Conservation (phyloP, 2,888 invertebrate species). For the Tetragonula carbonaria region DNA sequence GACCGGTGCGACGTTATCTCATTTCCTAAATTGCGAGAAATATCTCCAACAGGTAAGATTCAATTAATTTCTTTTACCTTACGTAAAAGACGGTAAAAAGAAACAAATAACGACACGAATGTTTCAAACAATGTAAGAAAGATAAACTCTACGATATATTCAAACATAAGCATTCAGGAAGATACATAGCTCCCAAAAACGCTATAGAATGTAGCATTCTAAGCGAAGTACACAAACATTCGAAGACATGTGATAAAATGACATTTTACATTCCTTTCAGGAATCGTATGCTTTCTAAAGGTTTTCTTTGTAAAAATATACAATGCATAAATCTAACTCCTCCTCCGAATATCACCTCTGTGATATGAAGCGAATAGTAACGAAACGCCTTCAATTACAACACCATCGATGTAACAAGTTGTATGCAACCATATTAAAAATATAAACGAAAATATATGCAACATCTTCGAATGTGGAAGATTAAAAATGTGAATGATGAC, state of each 20-base stretch:
- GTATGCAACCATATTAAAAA: constrained; percentile 24
- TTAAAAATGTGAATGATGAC: constrained; percentile 20
- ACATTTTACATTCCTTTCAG: not conserved
- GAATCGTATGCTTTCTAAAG: not conserved
- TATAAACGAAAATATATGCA: constrained; percentile 15
- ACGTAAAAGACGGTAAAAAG: constrained; percentile 11
- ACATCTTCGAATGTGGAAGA: constrained; percentile 21
- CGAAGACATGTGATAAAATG: constrained; percentile 8
- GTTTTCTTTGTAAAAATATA: constrained; percentile 1
- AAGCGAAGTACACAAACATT: not conserved
- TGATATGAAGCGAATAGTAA: not conserved
- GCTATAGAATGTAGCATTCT: not conserved
- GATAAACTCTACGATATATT: not conserved
- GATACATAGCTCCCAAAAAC: not conserved
- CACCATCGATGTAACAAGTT: constrained; percentile 17
- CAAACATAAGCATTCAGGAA: constrained; percentile 5
- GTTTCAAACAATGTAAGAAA: constrained; percentile 22
- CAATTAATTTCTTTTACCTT: not conserved
- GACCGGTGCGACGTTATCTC: not conserved
- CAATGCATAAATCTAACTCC: not conserved
- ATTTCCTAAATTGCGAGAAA: constrained; percentile 3
- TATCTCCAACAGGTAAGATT: constrained; percentile 11
- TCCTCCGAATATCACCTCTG: not conserved
- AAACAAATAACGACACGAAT: constrained; percentile 18
- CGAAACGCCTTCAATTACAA: constrained; percentile 10